These are phyloP conservation scores for Meleagris gallopavo DNA, from an alignment of 2,113 vertebrate genomes.

Conservation along the genomic window DNA sequence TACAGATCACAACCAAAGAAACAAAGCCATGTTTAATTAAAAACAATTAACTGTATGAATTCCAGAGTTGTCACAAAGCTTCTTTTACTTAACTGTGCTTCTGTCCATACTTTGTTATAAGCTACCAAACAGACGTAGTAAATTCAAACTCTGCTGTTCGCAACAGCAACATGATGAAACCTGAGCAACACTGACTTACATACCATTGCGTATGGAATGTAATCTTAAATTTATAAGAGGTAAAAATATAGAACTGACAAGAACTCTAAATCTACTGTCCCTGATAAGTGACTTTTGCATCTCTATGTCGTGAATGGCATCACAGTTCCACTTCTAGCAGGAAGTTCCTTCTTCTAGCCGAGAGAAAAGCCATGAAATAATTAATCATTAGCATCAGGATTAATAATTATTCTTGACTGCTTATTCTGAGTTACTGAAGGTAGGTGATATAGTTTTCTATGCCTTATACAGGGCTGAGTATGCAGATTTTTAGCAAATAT, in stretches of 20 bases:
- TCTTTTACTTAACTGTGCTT: background rate
- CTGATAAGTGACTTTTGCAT: background rate
- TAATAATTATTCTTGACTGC: background rate
- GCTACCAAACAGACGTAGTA: fast-evolving
- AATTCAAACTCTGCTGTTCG: background rate
- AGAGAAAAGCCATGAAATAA: background rate
- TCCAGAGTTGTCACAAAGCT: background rate
- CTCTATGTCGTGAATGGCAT: background rate
- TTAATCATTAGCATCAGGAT: background rate
- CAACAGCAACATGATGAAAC: background rate
- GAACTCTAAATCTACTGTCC: background rate
- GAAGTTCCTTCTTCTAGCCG: background rate
- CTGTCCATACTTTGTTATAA: background rate
- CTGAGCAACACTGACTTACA: background rate
- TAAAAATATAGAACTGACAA: fast-evolving
- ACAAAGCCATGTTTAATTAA: background rate
- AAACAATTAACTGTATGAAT: background rate
- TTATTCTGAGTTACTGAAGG: background rate
- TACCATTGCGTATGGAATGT: background rate
- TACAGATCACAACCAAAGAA: background rate
- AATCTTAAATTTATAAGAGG: background rate
- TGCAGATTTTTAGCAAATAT: background rate
- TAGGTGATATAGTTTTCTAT: background rate
- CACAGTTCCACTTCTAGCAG: background rate
- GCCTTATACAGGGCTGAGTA: background rate